Evolutionary conservation across 2,888 invertebrate genomes (phyloP).

Genomic region (Timema cristinae): DNA sequence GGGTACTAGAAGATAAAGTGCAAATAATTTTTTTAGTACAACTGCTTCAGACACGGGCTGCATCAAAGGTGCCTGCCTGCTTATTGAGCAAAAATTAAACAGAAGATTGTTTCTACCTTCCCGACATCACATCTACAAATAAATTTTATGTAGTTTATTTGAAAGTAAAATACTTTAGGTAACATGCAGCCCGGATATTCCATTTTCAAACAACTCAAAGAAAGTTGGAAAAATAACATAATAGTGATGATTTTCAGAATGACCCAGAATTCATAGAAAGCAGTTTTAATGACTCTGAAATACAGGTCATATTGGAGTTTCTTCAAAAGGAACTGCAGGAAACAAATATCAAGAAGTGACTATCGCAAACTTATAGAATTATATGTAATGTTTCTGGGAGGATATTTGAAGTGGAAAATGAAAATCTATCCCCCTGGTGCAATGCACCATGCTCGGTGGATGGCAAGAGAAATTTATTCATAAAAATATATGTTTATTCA

Average conservation of each 20-base stretch:
- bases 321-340: not conserved
- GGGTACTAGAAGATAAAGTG: not conserved
- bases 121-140: not conserved
- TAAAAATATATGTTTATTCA: not conserved
- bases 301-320: not conserved
- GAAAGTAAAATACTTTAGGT: not conserved
- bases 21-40: no score
- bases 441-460: not conserved
- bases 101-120: not conserved
- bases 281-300: not conserved
- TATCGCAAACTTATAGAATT: not conserved
- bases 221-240: not conserved
- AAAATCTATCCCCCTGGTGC: not conserved
- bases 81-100: not conserved
- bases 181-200: not conserved
- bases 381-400: not conserved
- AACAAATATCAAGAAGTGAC: not conserved
- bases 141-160: not conserved
- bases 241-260: not conserved
- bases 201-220: no score
- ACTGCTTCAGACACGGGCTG: not conserved
- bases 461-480: conserved; percentile 3
- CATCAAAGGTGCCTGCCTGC: not conserved
- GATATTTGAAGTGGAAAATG: not conserved
- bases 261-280: not conserved